Conservation (phyloP, 2,113 vertebrate genomes). For the Lepisosteus osseus region DNA sequence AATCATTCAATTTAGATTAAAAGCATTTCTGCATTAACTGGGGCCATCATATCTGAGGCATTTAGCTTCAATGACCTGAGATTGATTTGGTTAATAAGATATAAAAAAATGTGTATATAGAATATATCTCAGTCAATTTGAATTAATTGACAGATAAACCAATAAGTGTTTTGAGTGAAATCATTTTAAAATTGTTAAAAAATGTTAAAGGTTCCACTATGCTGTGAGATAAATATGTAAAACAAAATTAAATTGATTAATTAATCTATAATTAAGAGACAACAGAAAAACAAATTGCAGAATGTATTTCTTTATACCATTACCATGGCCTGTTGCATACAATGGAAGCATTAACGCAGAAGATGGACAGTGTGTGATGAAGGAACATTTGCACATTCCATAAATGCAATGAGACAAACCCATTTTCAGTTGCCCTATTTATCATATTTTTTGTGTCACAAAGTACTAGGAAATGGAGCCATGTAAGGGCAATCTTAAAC, state of each 20-base stretch:
- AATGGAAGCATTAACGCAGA: constrained; percentile 35
- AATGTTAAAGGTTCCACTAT: no score
- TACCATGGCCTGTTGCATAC: constrained; percentile 21
- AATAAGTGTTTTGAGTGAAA: no score
- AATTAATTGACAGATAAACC: no score
- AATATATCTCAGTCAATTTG: no score
- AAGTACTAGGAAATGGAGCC: constrained; percentile 42
- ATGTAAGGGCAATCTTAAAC: constrained; percentile 38
- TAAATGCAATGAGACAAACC: constrained; percentile 33
- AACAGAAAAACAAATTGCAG: no score
- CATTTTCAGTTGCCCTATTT: constrained; percentile 22
- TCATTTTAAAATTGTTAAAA: no score
- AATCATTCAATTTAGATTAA: constrained; percentile 15
- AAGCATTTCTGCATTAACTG: constrained; percentile 1
- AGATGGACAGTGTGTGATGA: constrained; percentile 30
- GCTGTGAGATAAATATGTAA: no score
- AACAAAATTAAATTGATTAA: no score
- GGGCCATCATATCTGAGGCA: not conserved
- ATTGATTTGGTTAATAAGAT: constrained; percentile 17
- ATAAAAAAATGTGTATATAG: constrained; percentile 22
- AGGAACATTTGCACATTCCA: constrained; percentile 46
- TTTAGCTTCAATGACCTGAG: constrained; percentile 29
- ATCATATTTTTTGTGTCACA: constrained; percentile 34
- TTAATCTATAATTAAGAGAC: no score
- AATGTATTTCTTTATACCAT: not conserved